These are phyloP conservation scores for Chaetodon trifasciatus DNA, from an alignment of 2,797 vertebrate species.

Conservation along the genomic window DNA sequence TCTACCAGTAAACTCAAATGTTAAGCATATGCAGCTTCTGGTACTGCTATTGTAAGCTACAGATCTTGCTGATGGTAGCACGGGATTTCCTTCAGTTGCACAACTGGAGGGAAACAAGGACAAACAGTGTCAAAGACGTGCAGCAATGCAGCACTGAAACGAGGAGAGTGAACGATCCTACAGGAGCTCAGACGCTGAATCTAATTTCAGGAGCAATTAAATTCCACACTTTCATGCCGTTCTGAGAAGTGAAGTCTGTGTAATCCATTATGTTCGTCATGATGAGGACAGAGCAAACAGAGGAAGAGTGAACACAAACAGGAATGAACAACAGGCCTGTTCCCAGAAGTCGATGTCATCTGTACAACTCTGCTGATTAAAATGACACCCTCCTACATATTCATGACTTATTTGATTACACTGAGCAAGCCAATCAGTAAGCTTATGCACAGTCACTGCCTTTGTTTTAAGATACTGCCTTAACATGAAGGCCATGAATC, in stretches of 20 bases:
- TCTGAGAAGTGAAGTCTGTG: background rate
- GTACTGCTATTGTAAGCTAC: constrained; percentile 11
- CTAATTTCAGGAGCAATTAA: background rate
- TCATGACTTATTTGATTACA: background rate
- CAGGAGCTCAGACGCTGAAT: constrained; percentile 1
- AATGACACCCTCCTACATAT: background rate
- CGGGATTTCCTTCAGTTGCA: constrained; percentile 66
- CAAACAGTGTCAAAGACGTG: constrained; percentile 30
- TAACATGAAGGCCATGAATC: background rate
- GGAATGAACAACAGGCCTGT: background rate
- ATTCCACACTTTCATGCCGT: background rate
- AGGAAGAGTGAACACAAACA: constrained; percentile 11
- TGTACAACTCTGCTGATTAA: background rate
- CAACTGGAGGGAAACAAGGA: constrained; percentile 50
- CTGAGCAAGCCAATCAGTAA: background rate
- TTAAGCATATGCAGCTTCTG: constrained; percentile 8
- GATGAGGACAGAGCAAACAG: constrained; percentile 5
- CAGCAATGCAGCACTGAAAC: constrained; percentile 9
- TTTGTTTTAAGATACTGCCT: background rate
- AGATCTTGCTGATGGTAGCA: constrained; percentile 64
- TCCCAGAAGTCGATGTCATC: background rate
- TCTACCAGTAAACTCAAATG: background rate
- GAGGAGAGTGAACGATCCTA: background rate
- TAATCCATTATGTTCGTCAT: background rate
- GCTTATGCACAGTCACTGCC: background rate